These are phyloP conservation scores for Dendrolimus punctatus DNA, from an alignment of 1,140 invertebrate genomes.

Conservation along the genomic window DNA sequence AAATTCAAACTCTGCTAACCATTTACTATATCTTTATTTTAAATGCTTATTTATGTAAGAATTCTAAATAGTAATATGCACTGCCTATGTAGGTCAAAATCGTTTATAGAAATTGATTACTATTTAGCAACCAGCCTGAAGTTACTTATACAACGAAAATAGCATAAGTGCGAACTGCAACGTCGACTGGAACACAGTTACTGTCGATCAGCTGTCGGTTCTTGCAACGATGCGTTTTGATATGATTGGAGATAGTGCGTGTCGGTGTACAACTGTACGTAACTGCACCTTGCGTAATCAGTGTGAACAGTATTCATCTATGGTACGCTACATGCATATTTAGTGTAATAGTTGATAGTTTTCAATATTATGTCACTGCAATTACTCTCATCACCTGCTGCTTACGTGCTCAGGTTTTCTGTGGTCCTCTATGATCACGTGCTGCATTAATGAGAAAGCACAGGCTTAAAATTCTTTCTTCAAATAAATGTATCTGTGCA, in stretches of 20 bases:
- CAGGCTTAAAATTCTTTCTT: no score
- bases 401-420: background rate
- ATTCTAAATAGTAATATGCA: no score
- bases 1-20: no score
- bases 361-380: constrained; percentile 1
- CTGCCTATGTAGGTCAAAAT: no score
- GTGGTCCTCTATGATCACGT: no score
- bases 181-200: constrained; percentile 5
- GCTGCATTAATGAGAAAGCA: no score
- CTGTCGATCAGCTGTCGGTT: constrained; percentile 42
- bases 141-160: background rate
- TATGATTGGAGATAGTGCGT: constrained; percentile 56
- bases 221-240: constrained; percentile 50
- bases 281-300: constrained; percentile 42
- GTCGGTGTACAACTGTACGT: constrained; percentile 34
- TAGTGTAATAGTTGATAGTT: background rate
- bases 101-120: background rate
- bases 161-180: background rate
- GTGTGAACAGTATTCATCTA: constrained; percentile 24
- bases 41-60: no score
- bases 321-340: background rate
- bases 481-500: no score
- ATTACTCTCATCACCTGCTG: background rate
- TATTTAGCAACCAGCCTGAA: background rate
- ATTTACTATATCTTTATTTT: no score